Evolutionary conservation across 2,113 vertebrate genomes (phyloP).

Genomic region (Hucho hucho): DNA sequence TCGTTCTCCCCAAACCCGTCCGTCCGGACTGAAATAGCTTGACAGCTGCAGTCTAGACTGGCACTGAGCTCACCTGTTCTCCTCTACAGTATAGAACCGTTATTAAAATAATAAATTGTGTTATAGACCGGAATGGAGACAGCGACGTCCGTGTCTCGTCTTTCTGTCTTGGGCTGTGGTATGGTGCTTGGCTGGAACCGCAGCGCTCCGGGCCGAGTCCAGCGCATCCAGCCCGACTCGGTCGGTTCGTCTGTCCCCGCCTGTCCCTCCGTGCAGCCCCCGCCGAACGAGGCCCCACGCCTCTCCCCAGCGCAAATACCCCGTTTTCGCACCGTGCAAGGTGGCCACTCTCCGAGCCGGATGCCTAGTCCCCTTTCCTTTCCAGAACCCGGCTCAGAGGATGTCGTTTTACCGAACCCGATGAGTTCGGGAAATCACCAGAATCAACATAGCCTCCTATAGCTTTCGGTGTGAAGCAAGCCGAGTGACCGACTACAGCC

Average conservation of each 20-base stretch:
- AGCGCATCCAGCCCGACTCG: slow-evolving; percentile 54
- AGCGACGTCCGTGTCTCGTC: not conserved
- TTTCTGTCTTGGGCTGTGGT: slow-evolving; percentile 9
- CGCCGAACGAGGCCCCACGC: slow-evolving; percentile 49
- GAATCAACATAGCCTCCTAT: slow-evolving; percentile 64
- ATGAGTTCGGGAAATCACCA: slow-evolving; percentile 39
- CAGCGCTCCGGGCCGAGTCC: slow-evolving; percentile 54
- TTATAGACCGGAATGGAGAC: slow-evolving; percentile 1
- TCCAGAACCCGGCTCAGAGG: slow-evolving; percentile 35
- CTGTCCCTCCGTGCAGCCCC: slow-evolving; percentile 56
- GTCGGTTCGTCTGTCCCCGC: slow-evolving; percentile 44
- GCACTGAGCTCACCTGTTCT: slow-evolving; percentile 23
- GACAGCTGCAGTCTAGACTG: slow-evolving; percentile 49
- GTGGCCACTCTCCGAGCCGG: slow-evolving; percentile 11
- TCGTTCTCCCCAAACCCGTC: slow-evolving; percentile 32
- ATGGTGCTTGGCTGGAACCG: slow-evolving; percentile 31
- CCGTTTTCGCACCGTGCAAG: slow-evolving; percentile 31
- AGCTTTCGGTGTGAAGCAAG: slow-evolving; percentile 48
- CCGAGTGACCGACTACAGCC: slow-evolving; percentile 66
- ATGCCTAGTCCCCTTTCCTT: slow-evolving; percentile 16
- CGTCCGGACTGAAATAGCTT: slow-evolving; percentile 23
- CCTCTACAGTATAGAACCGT: no score
- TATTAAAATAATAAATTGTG: no score
- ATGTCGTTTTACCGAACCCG: slow-evolving; percentile 34
- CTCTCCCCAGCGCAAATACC: slow-evolving; percentile 47